A percentile compares a stretch with the other conserved stretches of the same genome.
Conservation (phyloP, 1,140 invertebrate species). For the Nasonia vitripennis region DNA sequence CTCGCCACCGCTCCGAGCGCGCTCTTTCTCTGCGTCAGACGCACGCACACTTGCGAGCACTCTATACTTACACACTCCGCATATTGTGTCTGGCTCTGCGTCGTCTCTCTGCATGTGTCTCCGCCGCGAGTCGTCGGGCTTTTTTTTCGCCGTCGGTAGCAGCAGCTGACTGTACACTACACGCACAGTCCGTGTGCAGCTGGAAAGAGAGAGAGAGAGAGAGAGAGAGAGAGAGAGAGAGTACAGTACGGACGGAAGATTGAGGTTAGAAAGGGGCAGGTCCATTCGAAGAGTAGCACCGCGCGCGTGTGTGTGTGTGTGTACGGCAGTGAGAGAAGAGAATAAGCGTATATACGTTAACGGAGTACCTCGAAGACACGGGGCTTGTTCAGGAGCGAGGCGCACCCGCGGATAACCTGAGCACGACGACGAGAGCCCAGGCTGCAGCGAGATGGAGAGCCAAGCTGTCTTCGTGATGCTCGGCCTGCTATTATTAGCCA, state of each 20-base stretch:
- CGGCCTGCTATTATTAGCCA: constrained; percentile 72
- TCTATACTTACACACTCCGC: too few species aligned
- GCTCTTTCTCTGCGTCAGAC: background rate
- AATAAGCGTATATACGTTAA: too few species aligned
- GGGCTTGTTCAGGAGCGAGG: background rate
- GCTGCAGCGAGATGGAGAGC: constrained; percentile 66
- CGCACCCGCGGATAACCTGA: constrained; percentile 1
- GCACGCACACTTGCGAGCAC: too few species aligned
- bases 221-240: background rate
- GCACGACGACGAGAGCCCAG: constrained; percentile 43
- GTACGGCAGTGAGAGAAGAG: too few species aligned
- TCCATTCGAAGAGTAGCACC: background rate
- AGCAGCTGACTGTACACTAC: background rate
- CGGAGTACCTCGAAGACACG: background rate
- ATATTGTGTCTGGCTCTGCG: too few species aligned
- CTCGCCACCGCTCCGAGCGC: background rate
- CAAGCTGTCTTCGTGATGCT: constrained; percentile 67
- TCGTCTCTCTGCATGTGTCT: too few species aligned
- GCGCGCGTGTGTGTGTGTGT: background rate
- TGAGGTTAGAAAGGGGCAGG: constrained; percentile 42
- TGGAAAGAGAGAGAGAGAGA: background rate
- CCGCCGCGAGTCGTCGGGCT: too few species aligned
- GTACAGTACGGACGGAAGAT: constrained; percentile 5
- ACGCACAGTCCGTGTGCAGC: background rate
- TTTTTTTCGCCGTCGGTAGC: too few species aligned